A percentile compares a stretch with the other conserved stretches of the same genome.
phyloP scores from a whole-genome alignment of 2,888 invertebrate genomes.

The Endomychus coccineus region DNA sequence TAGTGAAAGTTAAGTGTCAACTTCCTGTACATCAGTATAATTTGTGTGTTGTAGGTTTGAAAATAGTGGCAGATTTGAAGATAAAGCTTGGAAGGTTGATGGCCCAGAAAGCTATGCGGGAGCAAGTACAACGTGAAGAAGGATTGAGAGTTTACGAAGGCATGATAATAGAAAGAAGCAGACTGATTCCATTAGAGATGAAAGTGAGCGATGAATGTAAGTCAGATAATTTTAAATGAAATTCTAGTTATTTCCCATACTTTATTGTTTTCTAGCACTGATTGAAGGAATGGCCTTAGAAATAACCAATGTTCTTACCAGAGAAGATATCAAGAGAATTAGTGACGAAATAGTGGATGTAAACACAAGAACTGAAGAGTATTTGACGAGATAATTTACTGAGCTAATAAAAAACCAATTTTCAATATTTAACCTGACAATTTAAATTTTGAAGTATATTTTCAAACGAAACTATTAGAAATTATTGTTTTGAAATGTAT shows the following conservation, averaged over 20 bases:
- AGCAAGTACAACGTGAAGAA: conserved; percentile 20
- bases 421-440: too few species aligned
- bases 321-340: conserved; percentile 33
- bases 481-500: too few species aligned
- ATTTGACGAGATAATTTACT: conserved; percentile 15
- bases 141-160: conserved; percentile 28
- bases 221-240: conserved; percentile 4
- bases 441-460: too few species aligned
- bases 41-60: conserved; percentile 19
- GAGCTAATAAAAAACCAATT: too few species aligned
- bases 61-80: conserved; percentile 28
- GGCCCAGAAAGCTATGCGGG: conserved; percentile 20
- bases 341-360: conserved; percentile 31
- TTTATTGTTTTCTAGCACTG: conserved; percentile 23
- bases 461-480: too few species aligned
- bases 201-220: conserved; percentile 30
- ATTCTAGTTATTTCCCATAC: neutral
- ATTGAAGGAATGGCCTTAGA: conserved; percentile 28
- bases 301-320: conserved; percentile 24
- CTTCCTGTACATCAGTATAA: neutral
- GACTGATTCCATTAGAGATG: conserved; percentile 21
- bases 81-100: conserved; percentile 24
- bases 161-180: conserved; percentile 29
- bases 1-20: neutral
- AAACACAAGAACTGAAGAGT: conserved; percentile 27